Evolutionary conservation across 92 coral and sea anemone species (phyloP), one percentile per base, ranked within the genome.

Genomic region (Palythoa caribaeorum): DNA sequence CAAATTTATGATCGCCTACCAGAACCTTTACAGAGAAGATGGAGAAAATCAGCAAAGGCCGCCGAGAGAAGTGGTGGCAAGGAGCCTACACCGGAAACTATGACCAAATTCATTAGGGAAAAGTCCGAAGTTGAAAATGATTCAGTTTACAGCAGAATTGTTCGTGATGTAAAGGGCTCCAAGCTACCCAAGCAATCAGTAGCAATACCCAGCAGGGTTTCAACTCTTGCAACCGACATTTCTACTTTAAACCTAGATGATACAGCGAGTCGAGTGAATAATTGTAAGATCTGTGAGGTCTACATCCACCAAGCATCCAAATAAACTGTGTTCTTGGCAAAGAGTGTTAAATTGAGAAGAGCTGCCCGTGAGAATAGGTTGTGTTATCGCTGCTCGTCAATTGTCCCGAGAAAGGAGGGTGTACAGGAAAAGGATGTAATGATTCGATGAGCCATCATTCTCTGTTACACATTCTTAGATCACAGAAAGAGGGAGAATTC

Each of bases 61-160:
- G 84, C 57, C 89, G 89, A 75, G 52, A 80, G 39, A 88, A 55
- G 78, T 14, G 38, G 54, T 20, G 84, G 87, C 2, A 78, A 16
- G 71, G 84, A 91, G 48, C 93, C 91, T 8, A 77, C 91, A 7
- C 50, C 84, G 80, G 88, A 83, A 13, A 88, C 88, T 52, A 88
- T 91, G 9, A 66, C 86, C 52, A 79, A 40, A 10, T 91, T 88
- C 78, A 79, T 84, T 35, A 78, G 84, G 17, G 87, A 84, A 28
- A 91, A 91, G 83, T 77, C 84, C 11, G 80, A 72, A 52, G 80
- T 88, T 9, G 92, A 91, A 13, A 91, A 88, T 78, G 90, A 88
- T 73, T 87, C 88, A 13, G 92, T 91, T 35, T 88, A 88, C 54
- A 90, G 84, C 19, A 84, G 83, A 83, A 51, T 50, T 88, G 65